Percentiles rank a stretch among this genome's conserved stretches.
Evolutionary conservation across 1,140 invertebrate genomes (phyloP).

Genomic region (Chionoecetes opilio): DNA sequence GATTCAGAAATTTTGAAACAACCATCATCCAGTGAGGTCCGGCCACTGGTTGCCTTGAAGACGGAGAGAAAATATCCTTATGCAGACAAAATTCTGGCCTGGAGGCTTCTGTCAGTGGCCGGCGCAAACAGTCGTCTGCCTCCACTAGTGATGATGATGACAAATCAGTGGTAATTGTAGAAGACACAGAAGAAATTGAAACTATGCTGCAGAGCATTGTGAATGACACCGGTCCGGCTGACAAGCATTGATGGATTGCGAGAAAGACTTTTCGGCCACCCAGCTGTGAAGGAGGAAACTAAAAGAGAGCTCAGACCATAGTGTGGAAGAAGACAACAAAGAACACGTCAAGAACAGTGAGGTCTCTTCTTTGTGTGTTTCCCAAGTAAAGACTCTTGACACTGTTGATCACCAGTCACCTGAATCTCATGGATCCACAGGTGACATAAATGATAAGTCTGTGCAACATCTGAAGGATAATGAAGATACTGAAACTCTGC

Average conservation of each 20-base stretch:
- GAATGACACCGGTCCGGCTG: conserved; percentile 56
- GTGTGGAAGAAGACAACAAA: background rate
- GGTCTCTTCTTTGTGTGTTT: background rate
- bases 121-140: background rate
- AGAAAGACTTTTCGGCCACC: conserved; percentile 36
- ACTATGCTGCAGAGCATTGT: conserved; percentile 61
- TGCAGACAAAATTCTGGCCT: too few relatives aligned
- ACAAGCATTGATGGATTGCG: conserved; percentile 56
- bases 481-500: too few relatives aligned
- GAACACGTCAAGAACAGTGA: background rate
- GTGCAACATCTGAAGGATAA: too few relatives aligned
- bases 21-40: too few relatives aligned
- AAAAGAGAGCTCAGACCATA: background rate
- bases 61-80: too few relatives aligned
- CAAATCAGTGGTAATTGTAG: too few relatives aligned
- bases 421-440: conserved; percentile 19
- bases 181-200: conserved; percentile 50
- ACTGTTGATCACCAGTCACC: too few relatives aligned
- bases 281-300: background rate
- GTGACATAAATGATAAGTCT: too few relatives aligned
- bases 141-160: background rate
- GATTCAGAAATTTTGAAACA: background rate
- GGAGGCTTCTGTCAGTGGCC: too few relatives aligned
- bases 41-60: too few relatives aligned
- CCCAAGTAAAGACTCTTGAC: too few relatives aligned